A percentile compares a stretch with the other conserved stretches of the same genome.
Conservation (phyloP, 1,140 invertebrate genomes). For the Tribolium castaneum region DNA sequence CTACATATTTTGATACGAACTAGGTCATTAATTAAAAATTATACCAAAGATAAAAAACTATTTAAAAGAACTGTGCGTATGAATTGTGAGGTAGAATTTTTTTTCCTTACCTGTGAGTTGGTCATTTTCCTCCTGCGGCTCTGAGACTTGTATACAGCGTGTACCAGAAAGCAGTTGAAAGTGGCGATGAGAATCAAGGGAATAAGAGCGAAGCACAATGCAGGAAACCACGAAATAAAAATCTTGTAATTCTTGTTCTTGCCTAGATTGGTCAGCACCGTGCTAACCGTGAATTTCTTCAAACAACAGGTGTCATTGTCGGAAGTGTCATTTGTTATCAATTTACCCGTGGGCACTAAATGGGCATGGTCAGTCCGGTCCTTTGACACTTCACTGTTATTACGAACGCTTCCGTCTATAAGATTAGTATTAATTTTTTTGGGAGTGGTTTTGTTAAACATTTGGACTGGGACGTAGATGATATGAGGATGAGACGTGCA, state of each 20-base stretch:
- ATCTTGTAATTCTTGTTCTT: slow-evolving; percentile 69
- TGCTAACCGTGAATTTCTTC: slow-evolving; percentile 50
- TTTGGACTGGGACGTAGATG: slow-evolving; percentile 44
- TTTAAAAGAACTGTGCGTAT: no score
- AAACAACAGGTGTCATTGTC: slow-evolving; percentile 50
- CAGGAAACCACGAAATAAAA: slow-evolving; percentile 77
- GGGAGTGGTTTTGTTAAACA: slow-evolving; percentile 2
- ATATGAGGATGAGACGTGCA: slow-evolving; percentile 50
- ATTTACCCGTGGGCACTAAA: slow-evolving; percentile 18
- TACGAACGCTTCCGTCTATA: neutral
- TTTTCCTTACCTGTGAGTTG: slow-evolving; percentile 63
- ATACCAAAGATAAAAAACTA: no score
- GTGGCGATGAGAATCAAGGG: slow-evolving; percentile 75
- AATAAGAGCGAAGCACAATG: slow-evolving; percentile 74
- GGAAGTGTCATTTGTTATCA: slow-evolving; percentile 2
- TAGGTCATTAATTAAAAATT: no score
- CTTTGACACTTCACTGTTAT: slow-evolving; percentile 1
- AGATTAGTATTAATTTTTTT: slow-evolving; percentile 2
- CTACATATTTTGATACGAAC: no score
- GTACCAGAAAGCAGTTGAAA: slow-evolving; percentile 80
- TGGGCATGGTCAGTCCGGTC: neutral
- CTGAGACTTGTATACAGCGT: slow-evolving; percentile 72
- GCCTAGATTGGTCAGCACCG: slow-evolving; percentile 63
- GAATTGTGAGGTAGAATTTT: no score
- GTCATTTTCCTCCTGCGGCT: slow-evolving; percentile 69